These are phyloP conservation scores for Ecdyonurus torrentis DNA, from an alignment of 2,888 invertebrate genomes.

Conservation along the genomic window DNA sequence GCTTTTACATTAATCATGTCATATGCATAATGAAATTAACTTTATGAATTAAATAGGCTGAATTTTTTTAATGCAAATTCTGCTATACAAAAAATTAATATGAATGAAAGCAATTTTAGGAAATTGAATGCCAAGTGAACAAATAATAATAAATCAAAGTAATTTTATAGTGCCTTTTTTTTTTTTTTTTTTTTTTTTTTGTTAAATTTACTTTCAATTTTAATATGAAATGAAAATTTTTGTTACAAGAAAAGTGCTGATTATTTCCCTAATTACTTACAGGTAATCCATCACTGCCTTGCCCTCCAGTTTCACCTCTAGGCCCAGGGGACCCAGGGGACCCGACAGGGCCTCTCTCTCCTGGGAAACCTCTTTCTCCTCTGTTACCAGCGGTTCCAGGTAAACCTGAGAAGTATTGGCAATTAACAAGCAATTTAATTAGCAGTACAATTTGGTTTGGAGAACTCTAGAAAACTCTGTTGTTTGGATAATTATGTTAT, in stretches of 20 bases:
- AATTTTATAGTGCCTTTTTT: neutral
- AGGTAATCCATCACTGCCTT: conserved; percentile 49
- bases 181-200: neutral
- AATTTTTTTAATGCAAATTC: too few relatives aligned
- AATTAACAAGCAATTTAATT: too few relatives aligned
- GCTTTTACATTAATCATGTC: too few relatives aligned
- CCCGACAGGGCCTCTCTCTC: conserved; percentile 55
- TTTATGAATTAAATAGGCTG: too few relatives aligned
- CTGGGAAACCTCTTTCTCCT: conserved; percentile 53
- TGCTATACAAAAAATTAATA: too few relatives aligned
- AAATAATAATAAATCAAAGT: neutral
- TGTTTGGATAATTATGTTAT: too few relatives aligned
- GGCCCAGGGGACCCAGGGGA: conserved; percentile 44
- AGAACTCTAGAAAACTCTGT: too few relatives aligned
- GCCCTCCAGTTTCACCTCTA: conserved; percentile 45
- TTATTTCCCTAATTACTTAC: conserved; percentile 26
- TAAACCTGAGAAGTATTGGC: too few relatives aligned
- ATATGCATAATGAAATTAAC: too few relatives aligned
- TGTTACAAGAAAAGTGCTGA: neutral
- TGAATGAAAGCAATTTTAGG: too few relatives aligned
- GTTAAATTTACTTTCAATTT: too few relatives aligned
- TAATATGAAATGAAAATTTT: neutral
- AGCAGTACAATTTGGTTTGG: too few relatives aligned
- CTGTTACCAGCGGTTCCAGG: conserved; percentile 26
- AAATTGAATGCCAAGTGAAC: neutral